Evolutionary conservation across 2,888 invertebrate genomes (phyloP).

Genomic region (Lasioglossum vierecki): DNA sequence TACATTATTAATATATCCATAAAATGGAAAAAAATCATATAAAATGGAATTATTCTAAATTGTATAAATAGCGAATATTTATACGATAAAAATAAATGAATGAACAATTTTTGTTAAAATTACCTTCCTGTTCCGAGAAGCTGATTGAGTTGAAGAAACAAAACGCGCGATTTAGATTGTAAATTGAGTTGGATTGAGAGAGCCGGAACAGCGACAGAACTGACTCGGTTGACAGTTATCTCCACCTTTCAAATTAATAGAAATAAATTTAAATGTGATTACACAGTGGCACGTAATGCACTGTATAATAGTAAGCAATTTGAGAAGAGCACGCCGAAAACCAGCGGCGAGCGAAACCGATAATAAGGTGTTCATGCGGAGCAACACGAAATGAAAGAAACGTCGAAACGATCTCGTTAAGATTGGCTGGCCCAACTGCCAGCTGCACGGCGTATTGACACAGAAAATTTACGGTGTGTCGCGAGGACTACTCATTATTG

Average conservation of each 20-base stretch:
- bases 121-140: no score
- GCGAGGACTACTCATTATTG: slow-evolving; percentile 58
- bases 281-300: not conserved
- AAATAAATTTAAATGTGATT: not conserved
- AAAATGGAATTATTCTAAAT: no score
- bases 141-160: no score
- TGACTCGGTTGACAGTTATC: not conserved
- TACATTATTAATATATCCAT: no score
- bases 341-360: not conserved
- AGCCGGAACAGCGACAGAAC: not conserved
- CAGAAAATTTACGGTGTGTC: slow-evolving; percentile 64
- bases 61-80: no score
- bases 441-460: slow-evolving; percentile 65
- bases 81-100: no score
- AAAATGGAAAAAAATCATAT: no score
- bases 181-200: no score
- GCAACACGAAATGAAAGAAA: slow-evolving; percentile 38
- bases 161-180: no score
- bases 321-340: not conserved
- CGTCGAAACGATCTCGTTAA: slow-evolving; percentile 62
- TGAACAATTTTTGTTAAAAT: no score
- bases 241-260: not conserved
- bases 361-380: slow-evolving; percentile 38
- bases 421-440: slow-evolving; percentile 34
- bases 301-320: not conserved